Percentiles rank a stretch among this genome's conserved stretches.
These are phyloP conservation scores for Melanargia galathea DNA, from an alignment of 2,888 invertebrate species.

Conservation along the genomic window DNA sequence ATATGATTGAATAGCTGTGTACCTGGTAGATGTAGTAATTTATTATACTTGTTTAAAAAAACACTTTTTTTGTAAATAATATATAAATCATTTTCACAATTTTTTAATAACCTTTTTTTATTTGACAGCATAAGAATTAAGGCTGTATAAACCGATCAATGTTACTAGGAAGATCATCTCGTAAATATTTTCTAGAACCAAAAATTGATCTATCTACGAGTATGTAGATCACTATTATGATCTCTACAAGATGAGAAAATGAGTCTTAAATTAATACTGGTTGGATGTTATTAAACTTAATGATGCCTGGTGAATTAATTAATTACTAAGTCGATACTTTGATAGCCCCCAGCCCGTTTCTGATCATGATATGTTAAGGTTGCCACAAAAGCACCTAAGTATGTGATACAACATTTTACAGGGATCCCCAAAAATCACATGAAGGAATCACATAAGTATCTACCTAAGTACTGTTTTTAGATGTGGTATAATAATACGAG, in stretches of 20 bases:
- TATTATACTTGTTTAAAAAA: slow-evolving; percentile 20
- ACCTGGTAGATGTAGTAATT: slow-evolving; percentile 34
- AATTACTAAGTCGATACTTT: slow-evolving; percentile 1
- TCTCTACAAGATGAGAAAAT: background rate
- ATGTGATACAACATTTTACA: background rate
- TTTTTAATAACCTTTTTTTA: background rate
- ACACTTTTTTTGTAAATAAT: slow-evolving; percentile 33
- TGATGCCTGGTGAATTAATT: slow-evolving; percentile 11
- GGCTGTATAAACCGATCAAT: too few relatives aligned
- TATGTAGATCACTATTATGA: too few relatives aligned
- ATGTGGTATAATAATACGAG: too few relatives aligned
- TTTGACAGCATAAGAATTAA: background rate
- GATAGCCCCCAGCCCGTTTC: slow-evolving; percentile 9
- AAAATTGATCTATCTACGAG: background rate
- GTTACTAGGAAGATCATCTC: too few relatives aligned
- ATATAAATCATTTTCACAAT: slow-evolving; percentile 12
- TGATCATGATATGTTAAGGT: background rate
- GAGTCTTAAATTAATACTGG: background rate
- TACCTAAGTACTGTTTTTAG: too few relatives aligned
- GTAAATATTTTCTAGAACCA: too few relatives aligned
- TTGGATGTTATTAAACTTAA: background rate
- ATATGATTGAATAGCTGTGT: slow-evolving; percentile 21
- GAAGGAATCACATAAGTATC: too few relatives aligned
- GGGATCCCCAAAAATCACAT: background rate
- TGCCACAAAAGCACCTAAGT: background rate